Base-by-base conservation (phyloP, 2,888 invertebrate species). In the Drosophila kokeensis region DNA sequence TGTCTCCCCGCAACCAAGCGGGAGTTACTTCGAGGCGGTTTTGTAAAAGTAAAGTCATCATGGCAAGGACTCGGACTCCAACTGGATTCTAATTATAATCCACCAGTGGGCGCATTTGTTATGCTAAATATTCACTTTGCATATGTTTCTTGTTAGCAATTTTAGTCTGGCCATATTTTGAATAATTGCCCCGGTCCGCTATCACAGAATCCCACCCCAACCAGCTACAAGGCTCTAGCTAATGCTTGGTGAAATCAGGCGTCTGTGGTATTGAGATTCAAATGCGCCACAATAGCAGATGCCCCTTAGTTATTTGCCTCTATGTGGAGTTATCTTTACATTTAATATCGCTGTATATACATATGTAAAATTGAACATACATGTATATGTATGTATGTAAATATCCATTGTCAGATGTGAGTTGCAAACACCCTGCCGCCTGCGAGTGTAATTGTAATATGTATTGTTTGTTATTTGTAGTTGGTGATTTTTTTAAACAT, bases 51-150 rank as follows among this genome's bases (percentile, higher is more conserved):
- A 55, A 63, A 88, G 81, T 81, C 89, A 83, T 82, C 64, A 45
- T 38, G 11, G 55, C 59, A 27, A 55, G 36, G n/a, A 18, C 49
- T 38, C 30, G 3, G 45, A 18, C 4, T 10, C 27, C 11, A 27
- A 30, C 45, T 29, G 36, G 36, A 8, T 30, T 36, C 38, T 71
- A 73, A 83, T 81, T 72, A 82, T 64, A 71, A 61, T 55, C 65
- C 40, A 69, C 53, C 62, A 64, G 63, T 50, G 63, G 66, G 48
- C 73, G 52, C 73, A 82, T 77, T 81, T 83, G 76, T 74, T 71
- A 73, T 81, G 81, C 83, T 73, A 87, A 85, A 71, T 65, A 79
- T 69, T 86, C 82, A 49, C 75, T 87, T 87, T 81, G 82, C 89
- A 76, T 86, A 73, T 74, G 81, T 73, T 69, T 32, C 55, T 61